Evolutionary conservation across 2,113 vertebrate genomes (phyloP).

Genomic region (Pantherophis guttatus): DNA sequence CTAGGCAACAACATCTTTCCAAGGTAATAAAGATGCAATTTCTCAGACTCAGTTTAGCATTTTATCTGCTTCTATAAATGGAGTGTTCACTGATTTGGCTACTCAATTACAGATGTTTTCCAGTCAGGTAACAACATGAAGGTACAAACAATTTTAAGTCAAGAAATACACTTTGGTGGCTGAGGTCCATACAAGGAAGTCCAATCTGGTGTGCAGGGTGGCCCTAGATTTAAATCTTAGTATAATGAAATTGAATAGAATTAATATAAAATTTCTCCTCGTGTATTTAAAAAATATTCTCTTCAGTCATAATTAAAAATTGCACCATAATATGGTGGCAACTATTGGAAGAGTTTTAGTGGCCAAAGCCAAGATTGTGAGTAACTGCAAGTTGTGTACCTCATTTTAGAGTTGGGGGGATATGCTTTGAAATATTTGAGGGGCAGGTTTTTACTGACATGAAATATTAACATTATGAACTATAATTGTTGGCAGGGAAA

Average conservation of each 20-base stretch:
- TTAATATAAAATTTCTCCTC: not conserved
- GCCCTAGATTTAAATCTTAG: not conserved
- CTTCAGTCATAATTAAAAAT: not conserved
- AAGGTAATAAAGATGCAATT: not conserved
- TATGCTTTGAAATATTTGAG: not conserved
- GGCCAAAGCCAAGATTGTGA: not conserved
- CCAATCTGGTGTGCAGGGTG: not conserved
- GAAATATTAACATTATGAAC: not conserved
- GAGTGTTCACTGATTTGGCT: not conserved
- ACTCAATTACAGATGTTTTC: not conserved
- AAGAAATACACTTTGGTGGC: not conserved
- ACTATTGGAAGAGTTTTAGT: not conserved
- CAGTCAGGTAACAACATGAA: not conserved
- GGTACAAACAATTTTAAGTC: not conserved
- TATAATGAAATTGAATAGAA: not conserved
- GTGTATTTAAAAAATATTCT: not conserved
- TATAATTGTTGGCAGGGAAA: not conserved
- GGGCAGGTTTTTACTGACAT: too few species aligned
- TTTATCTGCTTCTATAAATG: not conserved
- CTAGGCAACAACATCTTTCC: not conserved
- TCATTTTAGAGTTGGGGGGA: not conserved
- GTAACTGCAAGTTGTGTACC: not conserved
- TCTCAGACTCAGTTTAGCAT: not conserved
- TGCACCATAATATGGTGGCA: not conserved
- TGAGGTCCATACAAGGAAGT: not conserved